Evolutionary conservation across 2,888 invertebrate species (phyloP).

Genomic region (Cephus rjabovi): DNA sequence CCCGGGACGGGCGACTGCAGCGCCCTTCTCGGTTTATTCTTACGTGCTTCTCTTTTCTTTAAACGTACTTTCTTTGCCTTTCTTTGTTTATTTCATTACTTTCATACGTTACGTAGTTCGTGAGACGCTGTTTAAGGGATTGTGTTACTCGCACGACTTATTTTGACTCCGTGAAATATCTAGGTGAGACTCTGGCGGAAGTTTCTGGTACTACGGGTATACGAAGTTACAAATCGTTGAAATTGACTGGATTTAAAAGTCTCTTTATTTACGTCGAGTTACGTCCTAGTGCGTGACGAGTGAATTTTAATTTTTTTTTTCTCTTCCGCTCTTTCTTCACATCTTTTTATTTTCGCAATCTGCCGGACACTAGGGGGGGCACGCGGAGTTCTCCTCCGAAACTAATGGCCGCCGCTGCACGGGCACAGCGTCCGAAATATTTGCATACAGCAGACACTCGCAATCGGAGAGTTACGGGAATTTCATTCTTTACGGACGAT

Average conservation of each 20-base stretch:
- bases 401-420: background rate
- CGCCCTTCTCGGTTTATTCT: background rate
- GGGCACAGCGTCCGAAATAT: background rate
- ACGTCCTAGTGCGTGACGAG: background rate
- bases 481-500: background rate
- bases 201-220: background rate
- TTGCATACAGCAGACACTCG: background rate
- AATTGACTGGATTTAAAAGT: background rate
- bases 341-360: background rate
- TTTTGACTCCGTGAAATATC: background rate
- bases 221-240: background rate
- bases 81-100: background rate
- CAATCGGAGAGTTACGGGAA: background rate
- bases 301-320: background rate
- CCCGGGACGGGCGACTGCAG: background rate
- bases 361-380: background rate
- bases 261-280: background rate
- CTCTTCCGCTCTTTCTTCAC: background rate
- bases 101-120: background rate
- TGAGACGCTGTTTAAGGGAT: background rate
- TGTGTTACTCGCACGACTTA: background rate
- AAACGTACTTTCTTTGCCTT: background rate
- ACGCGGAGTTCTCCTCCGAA: background rate
- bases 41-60: background rate
- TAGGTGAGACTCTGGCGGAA: background rate